Evolutionary conservation across 2,797 vertebrate species (phyloP).

Genomic region (Meriones psammophilus): DNA sequence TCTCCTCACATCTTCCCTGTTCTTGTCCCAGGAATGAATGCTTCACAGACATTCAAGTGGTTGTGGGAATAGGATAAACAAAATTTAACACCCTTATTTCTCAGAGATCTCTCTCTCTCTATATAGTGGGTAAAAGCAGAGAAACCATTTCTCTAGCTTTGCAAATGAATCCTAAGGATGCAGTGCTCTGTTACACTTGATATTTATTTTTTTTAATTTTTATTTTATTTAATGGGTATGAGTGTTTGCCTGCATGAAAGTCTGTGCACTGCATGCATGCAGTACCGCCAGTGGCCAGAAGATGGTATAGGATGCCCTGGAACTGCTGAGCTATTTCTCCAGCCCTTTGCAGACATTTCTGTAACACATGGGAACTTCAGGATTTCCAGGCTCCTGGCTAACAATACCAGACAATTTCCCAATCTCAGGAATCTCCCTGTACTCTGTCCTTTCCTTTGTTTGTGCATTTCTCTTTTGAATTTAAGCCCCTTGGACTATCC

Average conservation of each 20-base stretch:
- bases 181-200: background rate
- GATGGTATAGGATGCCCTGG: background rate
- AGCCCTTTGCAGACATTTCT: background rate
- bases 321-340: background rate
- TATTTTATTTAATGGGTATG: background rate
- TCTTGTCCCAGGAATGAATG: background rate
- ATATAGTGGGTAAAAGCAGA: rapidly evolving
- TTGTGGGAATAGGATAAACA: background rate
- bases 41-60: rapidly evolving
- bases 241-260: background rate
- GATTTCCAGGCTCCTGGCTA: background rate
- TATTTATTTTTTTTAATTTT: background rate
- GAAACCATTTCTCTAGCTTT: rapidly evolving
- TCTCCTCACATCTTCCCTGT: too few relatives aligned
- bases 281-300: background rate
- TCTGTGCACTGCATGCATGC: background rate
- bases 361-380: background rate
- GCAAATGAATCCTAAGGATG: background rate
- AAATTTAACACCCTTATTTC: background rate
- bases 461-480: background rate
- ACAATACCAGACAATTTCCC: background rate
- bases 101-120: background rate
- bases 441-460: background rate
- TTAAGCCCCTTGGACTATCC: background rate
- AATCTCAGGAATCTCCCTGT: too few relatives aligned